Evolutionary conservation across 2,113 vertebrate genomes (phyloP).

Genomic region (Sphyrna mokarran): DNA sequence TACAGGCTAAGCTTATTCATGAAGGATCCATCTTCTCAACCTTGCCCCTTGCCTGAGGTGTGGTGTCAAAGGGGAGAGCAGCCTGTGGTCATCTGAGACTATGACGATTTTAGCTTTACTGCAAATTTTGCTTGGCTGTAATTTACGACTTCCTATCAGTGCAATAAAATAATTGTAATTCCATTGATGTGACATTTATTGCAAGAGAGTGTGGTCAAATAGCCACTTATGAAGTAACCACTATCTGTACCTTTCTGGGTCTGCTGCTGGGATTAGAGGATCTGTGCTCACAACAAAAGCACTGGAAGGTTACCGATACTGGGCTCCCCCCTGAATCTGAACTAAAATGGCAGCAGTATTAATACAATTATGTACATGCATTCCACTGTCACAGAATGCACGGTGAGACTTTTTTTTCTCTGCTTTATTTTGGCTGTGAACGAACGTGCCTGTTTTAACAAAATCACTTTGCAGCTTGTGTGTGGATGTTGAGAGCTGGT

Average conservation of each 20-base stretch:
- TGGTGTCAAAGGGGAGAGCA: too few species aligned
- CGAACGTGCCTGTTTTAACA: not conserved
- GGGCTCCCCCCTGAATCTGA: not conserved
- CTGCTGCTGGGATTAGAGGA: not conserved
- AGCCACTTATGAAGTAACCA: not conserved
- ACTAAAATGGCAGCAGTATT: not conserved
- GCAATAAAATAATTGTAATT: not conserved
- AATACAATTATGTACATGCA: not conserved
- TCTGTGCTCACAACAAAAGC: not conserved
- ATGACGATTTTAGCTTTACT: not conserved
- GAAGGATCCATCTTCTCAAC: too few species aligned
- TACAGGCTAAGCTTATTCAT: too few species aligned
- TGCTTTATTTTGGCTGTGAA: not conserved
- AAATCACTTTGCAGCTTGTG: not conserved
- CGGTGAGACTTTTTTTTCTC: not conserved
- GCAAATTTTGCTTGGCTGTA: not conserved
- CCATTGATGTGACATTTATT: not conserved
- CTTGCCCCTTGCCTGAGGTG: too few species aligned
- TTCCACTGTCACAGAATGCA: not conserved
- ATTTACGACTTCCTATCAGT: not conserved
- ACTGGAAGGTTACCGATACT: not conserved
- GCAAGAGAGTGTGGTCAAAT: not conserved
- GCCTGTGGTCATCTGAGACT: too few species aligned
- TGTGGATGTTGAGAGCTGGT: not conserved
- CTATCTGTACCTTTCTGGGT: not conserved